Conservation (phyloP, 2,113 vertebrate species). For the Oophaga pumilio region DNA sequence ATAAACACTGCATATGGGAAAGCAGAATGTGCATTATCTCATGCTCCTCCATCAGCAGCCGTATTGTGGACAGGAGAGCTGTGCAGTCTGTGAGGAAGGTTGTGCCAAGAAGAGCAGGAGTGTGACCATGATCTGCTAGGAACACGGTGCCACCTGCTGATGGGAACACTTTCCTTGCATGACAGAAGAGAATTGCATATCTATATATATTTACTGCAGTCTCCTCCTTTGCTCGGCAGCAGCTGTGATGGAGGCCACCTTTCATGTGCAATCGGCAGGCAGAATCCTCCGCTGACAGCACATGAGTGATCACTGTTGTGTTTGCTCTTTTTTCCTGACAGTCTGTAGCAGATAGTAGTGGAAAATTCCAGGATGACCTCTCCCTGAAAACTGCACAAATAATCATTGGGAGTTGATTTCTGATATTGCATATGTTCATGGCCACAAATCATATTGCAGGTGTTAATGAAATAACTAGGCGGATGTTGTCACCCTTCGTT, state of each 20-base stretch:
- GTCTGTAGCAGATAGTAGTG: background rate
- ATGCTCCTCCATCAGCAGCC: too few species aligned
- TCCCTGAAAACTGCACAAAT: background rate
- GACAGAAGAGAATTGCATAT: background rate
- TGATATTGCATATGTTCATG: background rate
- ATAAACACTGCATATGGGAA: too few species aligned
- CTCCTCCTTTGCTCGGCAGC: background rate
- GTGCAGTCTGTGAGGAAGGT: too few species aligned
- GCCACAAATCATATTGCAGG: background rate
- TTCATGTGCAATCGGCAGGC: constrained; percentile 36
- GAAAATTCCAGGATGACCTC: constrained; percentile 4
- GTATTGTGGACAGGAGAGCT: too few species aligned
- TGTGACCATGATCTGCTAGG: too few species aligned
- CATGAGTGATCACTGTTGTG: constrained; percentile 5
- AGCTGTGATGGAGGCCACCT: constrained; percentile 12
- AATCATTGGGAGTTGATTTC: background rate
- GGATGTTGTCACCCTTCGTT: background rate
- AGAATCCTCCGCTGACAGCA: constrained; percentile 11
- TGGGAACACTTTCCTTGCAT: background rate
- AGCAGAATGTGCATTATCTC: too few species aligned
- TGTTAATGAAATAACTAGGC: background rate
- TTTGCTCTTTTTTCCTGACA: background rate
- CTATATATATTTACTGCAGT: background rate
- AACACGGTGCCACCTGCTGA: background rate
- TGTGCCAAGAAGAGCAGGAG: too few species aligned